phyloP scores from a whole-genome alignment of 2,888 invertebrate genomes.

The Melieria crassipennis region DNA sequence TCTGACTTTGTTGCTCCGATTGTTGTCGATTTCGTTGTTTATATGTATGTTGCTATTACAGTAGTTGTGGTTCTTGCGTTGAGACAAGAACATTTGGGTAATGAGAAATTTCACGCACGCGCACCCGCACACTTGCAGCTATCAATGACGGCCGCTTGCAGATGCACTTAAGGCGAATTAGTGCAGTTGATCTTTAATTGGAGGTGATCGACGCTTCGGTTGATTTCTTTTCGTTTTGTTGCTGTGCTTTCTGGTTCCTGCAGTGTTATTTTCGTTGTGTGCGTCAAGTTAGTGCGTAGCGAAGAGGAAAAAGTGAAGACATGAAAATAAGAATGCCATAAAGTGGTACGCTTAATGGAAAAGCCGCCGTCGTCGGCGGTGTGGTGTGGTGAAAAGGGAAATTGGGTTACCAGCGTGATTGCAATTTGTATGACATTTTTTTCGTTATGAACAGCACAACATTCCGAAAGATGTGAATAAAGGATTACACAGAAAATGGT shows the following conservation, averaged over 20 bases:
- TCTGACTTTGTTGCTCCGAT: neutral
- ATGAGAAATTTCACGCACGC: slow-evolving; percentile 4
- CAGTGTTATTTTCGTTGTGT: neutral
- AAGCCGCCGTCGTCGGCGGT: neutral
- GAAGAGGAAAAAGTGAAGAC: neutral
- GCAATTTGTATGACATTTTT: neutral
- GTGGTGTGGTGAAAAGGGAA: slow-evolving; percentile 2
- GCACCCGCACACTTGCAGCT: neutral
- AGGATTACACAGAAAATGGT: neutral
- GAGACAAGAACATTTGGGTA: neutral
- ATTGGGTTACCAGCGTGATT: slow-evolving; percentile 2
- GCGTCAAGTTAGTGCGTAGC: neutral
- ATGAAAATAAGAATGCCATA: slow-evolving; percentile 6
- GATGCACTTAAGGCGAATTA: slow-evolving; percentile 52
- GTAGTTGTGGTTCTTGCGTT: neutral
- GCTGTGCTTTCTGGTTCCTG: neutral
- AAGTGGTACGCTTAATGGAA: neutral
- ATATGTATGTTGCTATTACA: neutral
- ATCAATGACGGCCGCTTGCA: neutral
- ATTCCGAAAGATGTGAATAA: no score
- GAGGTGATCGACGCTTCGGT: slow-evolving; percentile 27
- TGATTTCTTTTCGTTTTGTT: neutral
- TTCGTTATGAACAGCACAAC: neutral
- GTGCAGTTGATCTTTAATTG: slow-evolving; percentile 53
- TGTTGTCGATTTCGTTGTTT: neutral